Percentiles rank a stretch among this genome's conserved stretches.
phyloP scores from a whole-genome alignment of 2,888 invertebrate genomes.

The Beris chalybata region DNA sequence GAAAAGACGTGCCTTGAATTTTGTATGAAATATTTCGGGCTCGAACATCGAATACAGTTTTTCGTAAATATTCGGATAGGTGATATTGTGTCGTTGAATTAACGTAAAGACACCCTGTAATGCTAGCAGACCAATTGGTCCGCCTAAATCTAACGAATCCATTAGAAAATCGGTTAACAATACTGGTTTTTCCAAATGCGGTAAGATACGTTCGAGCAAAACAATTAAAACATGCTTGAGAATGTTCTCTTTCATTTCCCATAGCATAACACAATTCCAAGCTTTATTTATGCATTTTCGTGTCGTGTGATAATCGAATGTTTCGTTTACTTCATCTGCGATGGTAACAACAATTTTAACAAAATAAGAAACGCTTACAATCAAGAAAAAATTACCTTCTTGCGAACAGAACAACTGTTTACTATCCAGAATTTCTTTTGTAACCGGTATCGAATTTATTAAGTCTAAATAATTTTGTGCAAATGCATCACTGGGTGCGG shows the following conservation, averaged over 20 bases:
- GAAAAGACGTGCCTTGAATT: conserved; percentile 85
- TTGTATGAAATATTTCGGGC: conserved; percentile 86
- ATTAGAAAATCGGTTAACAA: conserved; percentile 89
- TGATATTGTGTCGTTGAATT: conserved; percentile 88
- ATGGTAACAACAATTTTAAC: conserved; percentile 2
- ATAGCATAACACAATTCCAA: conserved; percentile 76
- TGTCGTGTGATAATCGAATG: conserved; percentile 62
- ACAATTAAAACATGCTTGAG: conserved; percentile 80
- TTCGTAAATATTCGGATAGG: conserved; percentile 92
- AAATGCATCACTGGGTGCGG: conserved; percentile 57
- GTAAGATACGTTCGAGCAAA: conserved; percentile 79
- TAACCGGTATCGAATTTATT: conserved; percentile 60
- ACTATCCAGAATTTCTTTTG: conserved; percentile 46
- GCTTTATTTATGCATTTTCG: conserved; percentile 68
- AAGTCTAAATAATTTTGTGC: conserved; percentile 68
- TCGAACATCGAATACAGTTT: conserved; percentile 95
- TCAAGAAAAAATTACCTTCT: neutral
- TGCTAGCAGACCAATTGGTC: conserved; percentile 84
- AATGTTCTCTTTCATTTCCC: conserved; percentile 67
- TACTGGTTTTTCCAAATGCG: conserved; percentile 77
- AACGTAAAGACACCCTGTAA: conserved; percentile 89
- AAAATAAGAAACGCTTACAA: neutral
- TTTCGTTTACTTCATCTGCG: conserved; percentile 34
- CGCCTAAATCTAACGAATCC: conserved; percentile 85
- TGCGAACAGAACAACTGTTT: conserved; percentile 55